Percentiles rank a stretch among this genome's conserved stretches.
phyloP scores from a whole-genome alignment of 92 coral and sea anemone genomes.

The Scolanthus callimorphus region DNA sequence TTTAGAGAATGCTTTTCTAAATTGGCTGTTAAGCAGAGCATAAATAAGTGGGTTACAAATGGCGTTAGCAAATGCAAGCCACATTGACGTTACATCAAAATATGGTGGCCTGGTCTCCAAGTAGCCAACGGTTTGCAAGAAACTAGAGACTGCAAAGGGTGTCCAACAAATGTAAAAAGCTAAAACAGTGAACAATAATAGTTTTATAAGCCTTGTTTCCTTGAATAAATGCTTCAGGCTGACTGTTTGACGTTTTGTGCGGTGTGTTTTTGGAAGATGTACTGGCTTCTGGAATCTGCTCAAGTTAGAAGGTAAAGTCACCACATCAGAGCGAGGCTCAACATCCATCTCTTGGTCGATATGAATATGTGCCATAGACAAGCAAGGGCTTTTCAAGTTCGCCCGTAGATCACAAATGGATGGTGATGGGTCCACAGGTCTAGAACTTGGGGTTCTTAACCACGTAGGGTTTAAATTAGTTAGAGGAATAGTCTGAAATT shows the following conservation, averaged over 20 bases:
- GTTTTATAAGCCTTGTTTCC: slow-evolving; percentile 48
- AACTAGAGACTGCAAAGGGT: slow-evolving; percentile 61
- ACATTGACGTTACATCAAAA: slow-evolving; percentile 46
- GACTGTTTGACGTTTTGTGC: slow-evolving; percentile 10
- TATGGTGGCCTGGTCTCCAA: slow-evolving; percentile 40
- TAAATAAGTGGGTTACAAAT: slow-evolving; percentile 71
- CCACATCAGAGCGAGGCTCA: not conserved
- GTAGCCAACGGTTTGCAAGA: slow-evolving; percentile 50
- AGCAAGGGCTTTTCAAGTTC: not conserved
- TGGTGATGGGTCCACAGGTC: not conserved
- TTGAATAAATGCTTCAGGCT: slow-evolving; percentile 32
- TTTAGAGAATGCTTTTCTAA: slow-evolving; percentile 54
- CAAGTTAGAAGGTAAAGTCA: not conserved
- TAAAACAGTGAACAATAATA: slow-evolving; percentile 58
- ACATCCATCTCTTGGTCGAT: not conserved
- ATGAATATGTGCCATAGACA: not conserved
- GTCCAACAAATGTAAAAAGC: slow-evolving; percentile 63
- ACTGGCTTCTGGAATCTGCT: slow-evolving; percentile 6
- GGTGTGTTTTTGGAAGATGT: not conserved
- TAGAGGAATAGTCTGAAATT: not conserved
- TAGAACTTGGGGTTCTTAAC: not conserved
- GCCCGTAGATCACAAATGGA: not conserved
- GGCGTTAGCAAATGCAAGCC: slow-evolving; percentile 75
- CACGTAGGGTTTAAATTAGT: too few relatives aligned
- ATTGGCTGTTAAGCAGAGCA: slow-evolving; percentile 61